Evolutionary conservation across 2,797 vertebrate genomes (phyloP), one percentile per base, ranked within the genome.

Genomic region (Gymnoscopelus braueri): DNA sequence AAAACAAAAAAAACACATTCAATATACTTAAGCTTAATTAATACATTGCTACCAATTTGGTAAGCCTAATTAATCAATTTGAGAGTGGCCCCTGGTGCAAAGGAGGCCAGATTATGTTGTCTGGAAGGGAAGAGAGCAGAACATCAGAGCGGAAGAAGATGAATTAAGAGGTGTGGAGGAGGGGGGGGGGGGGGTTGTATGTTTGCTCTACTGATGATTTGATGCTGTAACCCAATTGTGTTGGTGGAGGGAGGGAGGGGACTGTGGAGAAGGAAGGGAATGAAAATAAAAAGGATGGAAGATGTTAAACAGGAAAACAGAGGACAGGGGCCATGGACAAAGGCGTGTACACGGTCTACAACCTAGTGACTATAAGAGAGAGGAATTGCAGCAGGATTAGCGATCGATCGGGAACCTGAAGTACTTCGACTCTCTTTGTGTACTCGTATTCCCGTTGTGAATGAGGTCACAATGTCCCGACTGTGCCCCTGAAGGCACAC

Each of bases 21-120:
- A 80, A 88, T 84, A 84, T 88, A 91, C 89, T 90, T 91, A 78
- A 84, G 72, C 72, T 90, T 89, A 91, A 92, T 94, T 93, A 93
- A 94, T 93, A 92, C 79, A 85, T 74, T 85, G 72, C 61, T 88
- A 89, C 72, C 86, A 75, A 92, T 87, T 93, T 89, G 83, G 71
- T 75, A 63, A 70, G 82, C 57, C 82, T 90, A 88, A 93, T 93
- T 91, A 90, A 93, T 90, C 88, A 89, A 89, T 89, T 90, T 87
- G 80, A 86, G 76, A 75, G 83, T 65, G 64, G 75, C 79, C 77
- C 79, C 75, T 75, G 15, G 71, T 80, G 83, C 23, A 26, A 74
- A 83, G 72, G 84, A 84, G 80, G 73, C 75, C 74, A 84, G 83
- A 88, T 85, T 82, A 86, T 80, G 78, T 72, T 73, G 74, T 82